Percentiles rank a stretch among this genome's conserved stretches.
These are phyloP conservation scores for Menura novaehollandiae DNA, from an alignment of 2,113 vertebrate species.

Conservation along the genomic window DNA sequence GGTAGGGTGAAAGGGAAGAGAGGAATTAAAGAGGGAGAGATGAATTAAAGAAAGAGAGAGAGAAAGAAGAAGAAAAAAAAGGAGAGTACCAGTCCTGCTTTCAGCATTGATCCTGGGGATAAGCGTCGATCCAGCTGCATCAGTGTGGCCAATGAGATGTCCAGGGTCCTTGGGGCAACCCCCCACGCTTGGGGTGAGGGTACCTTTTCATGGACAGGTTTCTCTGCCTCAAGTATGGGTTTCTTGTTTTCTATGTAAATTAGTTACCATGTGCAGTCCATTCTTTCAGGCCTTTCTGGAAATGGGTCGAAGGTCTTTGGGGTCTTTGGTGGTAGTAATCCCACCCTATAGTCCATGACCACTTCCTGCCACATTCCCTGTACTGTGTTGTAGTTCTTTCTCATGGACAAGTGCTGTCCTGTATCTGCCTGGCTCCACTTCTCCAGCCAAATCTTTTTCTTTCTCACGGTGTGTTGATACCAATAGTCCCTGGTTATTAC, in stretches of 20 bases:
- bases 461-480: not conserved
- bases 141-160: not conserved
- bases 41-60: not conserved
- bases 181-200: not conserved
- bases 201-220: not conserved
- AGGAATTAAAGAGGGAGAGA: not conserved
- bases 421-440: not conserved
- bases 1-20: not conserved
- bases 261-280: not conserved
- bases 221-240: not conserved
- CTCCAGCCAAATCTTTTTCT: not conserved
- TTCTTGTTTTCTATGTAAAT: not conserved
- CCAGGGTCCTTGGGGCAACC: too few species aligned
- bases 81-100: not conserved
- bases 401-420: not conserved
- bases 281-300: not conserved
- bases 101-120: not conserved
- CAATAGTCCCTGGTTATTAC: not conserved
- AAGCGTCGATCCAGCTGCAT: not conserved
- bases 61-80: not conserved
- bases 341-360: not conserved
- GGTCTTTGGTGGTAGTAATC: not conserved
- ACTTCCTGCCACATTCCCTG: not conserved
- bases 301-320: not conserved
- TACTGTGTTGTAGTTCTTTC: not conserved